Conservation (phyloP, 2,797 vertebrate species). For the Miichthys miiuy region DNA sequence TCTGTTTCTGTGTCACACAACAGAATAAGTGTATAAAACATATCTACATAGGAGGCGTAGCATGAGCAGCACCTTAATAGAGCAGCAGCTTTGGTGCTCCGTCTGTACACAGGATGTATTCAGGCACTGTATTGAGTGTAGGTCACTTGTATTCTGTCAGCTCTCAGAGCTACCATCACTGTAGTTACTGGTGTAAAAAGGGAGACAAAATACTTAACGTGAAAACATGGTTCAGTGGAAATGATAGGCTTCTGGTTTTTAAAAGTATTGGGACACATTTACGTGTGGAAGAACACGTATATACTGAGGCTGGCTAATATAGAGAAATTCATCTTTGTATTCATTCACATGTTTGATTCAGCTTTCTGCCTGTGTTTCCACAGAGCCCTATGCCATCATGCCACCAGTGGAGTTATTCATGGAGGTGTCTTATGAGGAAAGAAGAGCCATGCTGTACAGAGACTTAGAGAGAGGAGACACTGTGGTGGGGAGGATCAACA, state of each 20-base stretch:
- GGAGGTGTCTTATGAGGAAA: constrained; percentile 90
- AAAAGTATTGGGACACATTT: no score
- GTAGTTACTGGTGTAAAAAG: neutral
- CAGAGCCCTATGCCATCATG: constrained; percentile 93
- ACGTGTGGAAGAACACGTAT: neutral
- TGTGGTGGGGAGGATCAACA: constrained; percentile 93
- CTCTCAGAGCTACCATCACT: neutral
- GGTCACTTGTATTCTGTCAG: neutral
- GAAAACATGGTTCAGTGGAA: no score
- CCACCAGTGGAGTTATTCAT: constrained; percentile 95
- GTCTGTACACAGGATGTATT: neutral
- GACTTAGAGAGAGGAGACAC: constrained; percentile 94
- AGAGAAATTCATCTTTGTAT: constrained; percentile 2
- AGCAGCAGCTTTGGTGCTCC: neutral
- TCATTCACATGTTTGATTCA: neutral
- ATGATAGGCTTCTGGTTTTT: no score
- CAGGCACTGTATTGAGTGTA: neutral
- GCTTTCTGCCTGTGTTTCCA: neutral
- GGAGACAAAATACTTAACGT: neutral
- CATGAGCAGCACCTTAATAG: neutral
- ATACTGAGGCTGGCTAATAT: neutral
- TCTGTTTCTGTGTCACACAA: constrained; percentile 1
- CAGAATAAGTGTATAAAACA: neutral
- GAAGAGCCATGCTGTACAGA: constrained; percentile 91
- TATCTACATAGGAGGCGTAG: neutral